These are phyloP conservation scores for Druon quercuslanigerum DNA, from an alignment of 1,140 invertebrate genomes.

Conservation along the genomic window DNA sequence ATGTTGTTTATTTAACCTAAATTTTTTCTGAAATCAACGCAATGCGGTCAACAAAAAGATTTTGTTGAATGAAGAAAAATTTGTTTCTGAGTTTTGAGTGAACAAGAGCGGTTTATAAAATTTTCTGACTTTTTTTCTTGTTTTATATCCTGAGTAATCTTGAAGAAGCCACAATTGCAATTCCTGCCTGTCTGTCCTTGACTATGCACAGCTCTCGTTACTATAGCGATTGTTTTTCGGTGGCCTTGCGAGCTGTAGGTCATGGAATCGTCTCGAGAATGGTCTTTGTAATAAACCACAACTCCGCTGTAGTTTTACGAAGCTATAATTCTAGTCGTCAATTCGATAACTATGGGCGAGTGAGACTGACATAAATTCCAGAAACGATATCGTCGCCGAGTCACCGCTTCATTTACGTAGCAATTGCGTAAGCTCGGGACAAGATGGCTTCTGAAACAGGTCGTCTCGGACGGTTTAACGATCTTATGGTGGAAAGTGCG, in stretches of 20 bases:
- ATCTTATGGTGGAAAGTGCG: conserved; percentile 48
- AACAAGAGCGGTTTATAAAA: no score
- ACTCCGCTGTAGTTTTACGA: conserved; percentile 33
- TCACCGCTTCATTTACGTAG: conserved; percentile 46
- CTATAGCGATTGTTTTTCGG: background rate
- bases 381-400: conserved; percentile 51
- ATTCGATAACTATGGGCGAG: conserved; percentile 36
- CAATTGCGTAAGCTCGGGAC: conserved; percentile 55
- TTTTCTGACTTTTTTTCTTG: background rate
- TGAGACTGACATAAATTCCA: conserved; percentile 38
- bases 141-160: background rate
- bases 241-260: background rate
- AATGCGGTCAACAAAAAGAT: no score
- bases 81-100: no score
- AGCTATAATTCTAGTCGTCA: conserved; percentile 44
- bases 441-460: conserved; percentile 49
- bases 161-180: background rate
- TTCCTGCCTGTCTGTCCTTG: no score
- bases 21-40: no score
- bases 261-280: background rate
- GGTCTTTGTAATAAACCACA: background rate
- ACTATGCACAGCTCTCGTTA: background rate
- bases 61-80: no score
- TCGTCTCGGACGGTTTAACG: conserved; percentile 60
- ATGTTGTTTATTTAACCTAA: no score